Evolutionary conservation across 2,888 invertebrate species (phyloP).

Genomic region (Dromius quadrimaculatus): DNA sequence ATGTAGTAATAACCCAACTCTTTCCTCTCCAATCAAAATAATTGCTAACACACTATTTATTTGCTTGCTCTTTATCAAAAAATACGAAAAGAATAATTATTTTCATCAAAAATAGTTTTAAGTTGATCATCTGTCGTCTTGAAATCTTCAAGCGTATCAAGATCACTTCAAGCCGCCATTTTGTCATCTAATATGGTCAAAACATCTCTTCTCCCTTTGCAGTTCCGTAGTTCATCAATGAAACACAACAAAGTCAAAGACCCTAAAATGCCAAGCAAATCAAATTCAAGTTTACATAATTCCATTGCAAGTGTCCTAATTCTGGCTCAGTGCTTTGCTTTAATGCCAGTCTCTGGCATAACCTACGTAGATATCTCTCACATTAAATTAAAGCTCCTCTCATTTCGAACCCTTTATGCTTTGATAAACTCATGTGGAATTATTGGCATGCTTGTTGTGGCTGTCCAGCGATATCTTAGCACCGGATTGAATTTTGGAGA

Average conservation of each 20-base stretch:
- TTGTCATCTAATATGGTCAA: no score
- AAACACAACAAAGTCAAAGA: constrained; percentile 15
- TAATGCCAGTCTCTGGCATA: constrained; percentile 60
- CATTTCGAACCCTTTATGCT: constrained; percentile 57
- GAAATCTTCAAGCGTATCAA: no score
- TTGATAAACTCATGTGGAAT: constrained; percentile 58
- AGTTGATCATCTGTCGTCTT: no score
- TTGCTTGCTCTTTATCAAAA: no score
- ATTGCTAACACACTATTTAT: no score
- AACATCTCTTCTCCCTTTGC: background rate
- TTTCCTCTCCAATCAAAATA: no score
- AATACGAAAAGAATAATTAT: no score
- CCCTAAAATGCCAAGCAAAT: background rate
- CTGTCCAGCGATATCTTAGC: constrained; percentile 11
- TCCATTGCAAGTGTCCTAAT: constrained; percentile 59
- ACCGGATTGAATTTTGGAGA: constrained; percentile 46
- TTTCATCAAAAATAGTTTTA: no score
- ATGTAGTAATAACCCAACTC: no score
- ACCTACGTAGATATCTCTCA: constrained; percentile 55
- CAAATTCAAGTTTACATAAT: constrained; percentile 56
- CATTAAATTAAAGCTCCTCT: constrained; percentile 59
- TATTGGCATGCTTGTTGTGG: constrained; percentile 53
- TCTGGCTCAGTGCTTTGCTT: constrained; percentile 60
- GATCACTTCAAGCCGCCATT: no score
- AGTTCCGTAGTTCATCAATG: background rate